phyloP scores from a whole-genome alignment of 2,113 vertebrate genomes.

The Lepisosteus osseus region DNA sequence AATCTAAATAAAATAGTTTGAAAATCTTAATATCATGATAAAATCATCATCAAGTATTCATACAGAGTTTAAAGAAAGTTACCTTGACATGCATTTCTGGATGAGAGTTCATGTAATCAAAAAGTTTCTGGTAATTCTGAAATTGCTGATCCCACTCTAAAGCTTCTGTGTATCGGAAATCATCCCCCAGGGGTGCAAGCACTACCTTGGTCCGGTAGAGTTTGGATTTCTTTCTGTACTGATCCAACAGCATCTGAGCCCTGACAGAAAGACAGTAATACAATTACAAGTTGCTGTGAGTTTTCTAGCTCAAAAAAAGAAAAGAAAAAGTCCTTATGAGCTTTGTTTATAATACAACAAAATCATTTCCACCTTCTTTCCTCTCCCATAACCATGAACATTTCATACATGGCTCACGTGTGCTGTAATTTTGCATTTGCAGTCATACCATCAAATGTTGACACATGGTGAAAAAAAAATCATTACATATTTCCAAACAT shows the following conservation, averaged over 20 bases:
- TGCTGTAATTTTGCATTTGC: too few relatives aligned
- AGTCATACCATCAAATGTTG: too few relatives aligned
- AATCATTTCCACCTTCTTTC: too few relatives aligned
- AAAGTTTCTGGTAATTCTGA: conserved; percentile 86
- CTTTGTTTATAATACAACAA: too few relatives aligned
- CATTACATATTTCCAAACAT: too few relatives aligned
- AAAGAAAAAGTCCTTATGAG: background rate
- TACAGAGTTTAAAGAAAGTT: conserved; percentile 16
- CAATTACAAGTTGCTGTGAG: background rate
- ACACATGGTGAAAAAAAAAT: too few relatives aligned
- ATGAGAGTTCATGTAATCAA: conserved; percentile 84
- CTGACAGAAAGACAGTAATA: conserved; percentile 44
- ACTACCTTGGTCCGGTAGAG: conserved; percentile 83
- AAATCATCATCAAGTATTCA: background rate
- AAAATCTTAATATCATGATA: background rate
- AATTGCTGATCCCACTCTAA: conserved; percentile 89
- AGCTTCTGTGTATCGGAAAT: conserved; percentile 83
- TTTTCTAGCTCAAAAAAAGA: background rate
- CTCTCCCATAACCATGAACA: too few relatives aligned
- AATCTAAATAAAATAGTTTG: too few relatives aligned
- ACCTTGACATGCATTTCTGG: conserved; percentile 84
- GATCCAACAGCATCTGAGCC: conserved; percentile 82
- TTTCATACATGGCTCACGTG: too few relatives aligned
- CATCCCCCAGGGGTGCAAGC: conserved; percentile 82
- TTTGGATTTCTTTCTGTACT: conserved; percentile 92